Conservation (phyloP, 2,888 invertebrate genomes). For the Mimachlamys varia region DNA sequence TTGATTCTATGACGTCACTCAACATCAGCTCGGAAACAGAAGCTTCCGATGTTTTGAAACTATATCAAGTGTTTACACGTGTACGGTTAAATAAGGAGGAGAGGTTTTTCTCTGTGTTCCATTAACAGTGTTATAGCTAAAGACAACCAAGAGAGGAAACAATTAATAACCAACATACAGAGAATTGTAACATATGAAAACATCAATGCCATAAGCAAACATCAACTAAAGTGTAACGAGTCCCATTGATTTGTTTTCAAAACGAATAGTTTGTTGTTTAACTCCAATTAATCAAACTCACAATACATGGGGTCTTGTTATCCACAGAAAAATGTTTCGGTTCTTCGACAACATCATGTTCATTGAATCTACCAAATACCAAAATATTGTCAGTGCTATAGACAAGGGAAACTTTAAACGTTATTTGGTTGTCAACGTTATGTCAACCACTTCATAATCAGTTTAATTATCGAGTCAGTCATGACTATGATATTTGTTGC, state of each 20-base stretch:
- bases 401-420: no score
- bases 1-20: not conserved
- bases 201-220: not conserved
- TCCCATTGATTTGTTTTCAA: not conserved
- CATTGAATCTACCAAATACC: no score
- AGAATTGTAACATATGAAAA: not conserved
- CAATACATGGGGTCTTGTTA: not conserved
- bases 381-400: no score
- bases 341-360: no score
- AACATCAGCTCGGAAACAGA: not conserved
- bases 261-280: not conserved
- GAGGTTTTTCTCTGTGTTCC: not conserved
- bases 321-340: not conserved
- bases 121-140: not conserved
- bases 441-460: no score
- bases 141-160: not conserved
- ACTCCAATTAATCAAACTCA: not conserved
- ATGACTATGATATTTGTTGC: no score
- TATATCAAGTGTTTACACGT: not conserved
- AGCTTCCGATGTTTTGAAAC: slow-evolving; percentile 3
- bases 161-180: not conserved
- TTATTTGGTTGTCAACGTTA: no score
- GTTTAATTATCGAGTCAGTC: no score
- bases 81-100: not conserved
- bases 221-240: not conserved